Conservation (phyloP, 2,888 invertebrate genomes). For the Drosophila borealis region DNA sequence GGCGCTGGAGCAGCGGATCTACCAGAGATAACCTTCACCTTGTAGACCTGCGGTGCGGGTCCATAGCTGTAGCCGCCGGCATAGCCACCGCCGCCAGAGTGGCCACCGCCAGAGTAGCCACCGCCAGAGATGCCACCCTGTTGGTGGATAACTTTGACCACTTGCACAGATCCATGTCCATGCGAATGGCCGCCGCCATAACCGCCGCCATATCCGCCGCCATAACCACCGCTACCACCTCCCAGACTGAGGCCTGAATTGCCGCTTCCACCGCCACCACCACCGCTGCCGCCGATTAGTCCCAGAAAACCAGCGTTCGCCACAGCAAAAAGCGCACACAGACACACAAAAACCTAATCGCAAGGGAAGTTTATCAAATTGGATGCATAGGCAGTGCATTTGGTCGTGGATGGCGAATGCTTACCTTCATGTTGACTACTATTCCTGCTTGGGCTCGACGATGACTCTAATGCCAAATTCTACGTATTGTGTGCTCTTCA, state of each 20-base stretch:
- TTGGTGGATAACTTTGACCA: slow-evolving; percentile 64
- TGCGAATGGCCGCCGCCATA: slow-evolving; percentile 19
- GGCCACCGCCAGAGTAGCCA: slow-evolving; percentile 36
- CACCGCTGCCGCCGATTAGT: slow-evolving; percentile 55
- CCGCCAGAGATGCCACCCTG: slow-evolving; percentile 53
- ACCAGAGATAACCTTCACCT: slow-evolving; percentile 73
- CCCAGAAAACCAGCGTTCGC: slow-evolving; percentile 78
- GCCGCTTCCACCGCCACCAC: slow-evolving; percentile 41
- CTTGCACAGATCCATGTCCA: slow-evolving; percentile 52
- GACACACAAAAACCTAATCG: slow-evolving; percentile 72
- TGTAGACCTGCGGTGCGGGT: slow-evolving; percentile 63
- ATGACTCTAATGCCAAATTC: slow-evolving; percentile 46
- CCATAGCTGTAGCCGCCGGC: slow-evolving; percentile 66
- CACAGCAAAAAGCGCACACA: slow-evolving; percentile 72
- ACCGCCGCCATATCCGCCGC: slow-evolving; percentile 39
- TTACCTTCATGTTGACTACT: slow-evolving; percentile 74
- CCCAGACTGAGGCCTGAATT: slow-evolving; percentile 53
- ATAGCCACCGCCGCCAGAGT: slow-evolving; percentile 38
- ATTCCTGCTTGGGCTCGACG: slow-evolving; percentile 45
- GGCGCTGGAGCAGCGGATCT: slow-evolving; percentile 42
- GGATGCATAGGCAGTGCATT: not conserved
- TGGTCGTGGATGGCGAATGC: slow-evolving; percentile 1
- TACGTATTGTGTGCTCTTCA: slow-evolving; percentile 33
- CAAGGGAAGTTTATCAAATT: not conserved
- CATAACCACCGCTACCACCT: slow-evolving; percentile 45